Base-by-base conservation (phyloP, 2,797 vertebrate species). In the Rhabdomys pumilio region DNA sequence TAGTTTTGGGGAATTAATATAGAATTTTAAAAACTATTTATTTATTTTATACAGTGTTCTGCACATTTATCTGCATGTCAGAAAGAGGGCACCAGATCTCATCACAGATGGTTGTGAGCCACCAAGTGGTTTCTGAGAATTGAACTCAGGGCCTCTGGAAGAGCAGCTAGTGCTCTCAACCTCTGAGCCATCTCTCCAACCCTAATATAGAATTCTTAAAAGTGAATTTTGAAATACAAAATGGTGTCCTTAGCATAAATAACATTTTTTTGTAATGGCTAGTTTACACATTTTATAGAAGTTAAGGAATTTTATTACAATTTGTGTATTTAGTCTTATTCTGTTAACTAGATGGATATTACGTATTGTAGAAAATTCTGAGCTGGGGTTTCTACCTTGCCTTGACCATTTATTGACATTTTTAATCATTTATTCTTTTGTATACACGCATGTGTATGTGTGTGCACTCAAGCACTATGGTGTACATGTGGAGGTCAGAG, bases 251-350 rank as follows among this genome's bases (percentile, higher is more conserved):
- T 89, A 13, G 24, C 55, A 73, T 72, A 90, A 91, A 86, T 94
- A 41, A 19, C 41, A 38, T 38, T 88, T 57, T 81, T 89, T 92
- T 31, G 50, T 88, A 93, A 94, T 94, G 73, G 91, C 29, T 47
- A 67, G 34, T 95, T 24, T 85, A 44, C 81, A 34, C 55, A 50
- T 82, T 87, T 91, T 94, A 47, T 88, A 55, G 57, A 84, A 88
- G 80, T 90, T 92, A 84, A 55, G 26, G 24, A 53, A 44, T 93
- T 96, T 85, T 57, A 63, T 90, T 85, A 26, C 20, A 26, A 19
- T 84, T 93, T 81, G 47, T 26, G 69, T 72, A 38, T 80, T 80
- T 89, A 90, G 87, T 85, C 61, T 90, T 29, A n/a, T 50, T 63
- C 20, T 89, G 11, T 81, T 94, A 93, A n/a, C 61, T 59, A 77